phyloP scores from a whole-genome alignment of 2,888 invertebrate species.

The Drosophila incognita region DNA sequence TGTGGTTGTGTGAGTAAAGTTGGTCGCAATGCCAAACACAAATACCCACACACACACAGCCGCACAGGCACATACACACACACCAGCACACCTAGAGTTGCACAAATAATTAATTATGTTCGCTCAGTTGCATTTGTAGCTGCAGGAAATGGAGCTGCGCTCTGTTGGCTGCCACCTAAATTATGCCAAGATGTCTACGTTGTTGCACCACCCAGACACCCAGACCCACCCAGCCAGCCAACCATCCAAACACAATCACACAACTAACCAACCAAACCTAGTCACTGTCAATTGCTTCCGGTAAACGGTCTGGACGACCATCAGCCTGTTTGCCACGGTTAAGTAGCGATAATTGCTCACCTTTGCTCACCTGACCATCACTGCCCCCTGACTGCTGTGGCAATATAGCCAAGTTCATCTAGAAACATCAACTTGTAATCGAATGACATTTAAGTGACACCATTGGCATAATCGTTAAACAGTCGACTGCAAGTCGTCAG shows the following conservation, averaged over 20 bases:
- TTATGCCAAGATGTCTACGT: slow-evolving; percentile 57
- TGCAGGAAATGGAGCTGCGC: slow-evolving; percentile 65
- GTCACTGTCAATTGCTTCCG: slow-evolving; percentile 36
- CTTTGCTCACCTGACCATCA: slow-evolving; percentile 42
- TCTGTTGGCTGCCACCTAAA: slow-evolving; percentile 59
- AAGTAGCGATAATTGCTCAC: slow-evolving; percentile 73
- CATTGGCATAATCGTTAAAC: slow-evolving; percentile 64
- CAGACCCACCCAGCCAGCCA: background rate
- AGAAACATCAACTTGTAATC: slow-evolving; percentile 59
- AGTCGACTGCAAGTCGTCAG: slow-evolving; percentile 9
- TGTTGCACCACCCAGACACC: background rate
- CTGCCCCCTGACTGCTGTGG: slow-evolving; percentile 1
- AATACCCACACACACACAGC: slow-evolving; percentile 4
- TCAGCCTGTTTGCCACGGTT: slow-evolving; percentile 59
- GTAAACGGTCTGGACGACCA: slow-evolving; percentile 14
- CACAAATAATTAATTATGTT: slow-evolving; percentile 73
- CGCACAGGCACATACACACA: background rate
- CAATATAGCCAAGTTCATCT: slow-evolving; percentile 38
- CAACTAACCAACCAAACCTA: background rate
- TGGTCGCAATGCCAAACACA: slow-evolving; percentile 51
- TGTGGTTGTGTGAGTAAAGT: slow-evolving; percentile 45
- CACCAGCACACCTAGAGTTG: slow-evolving; percentile 24
- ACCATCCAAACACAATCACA: background rate
- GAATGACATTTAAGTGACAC: slow-evolving; percentile 72
- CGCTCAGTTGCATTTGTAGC: slow-evolving; percentile 65